phyloP scores from a whole-genome alignment of 2,113 vertebrate species.

The Stegostoma tigrinum region DNA sequence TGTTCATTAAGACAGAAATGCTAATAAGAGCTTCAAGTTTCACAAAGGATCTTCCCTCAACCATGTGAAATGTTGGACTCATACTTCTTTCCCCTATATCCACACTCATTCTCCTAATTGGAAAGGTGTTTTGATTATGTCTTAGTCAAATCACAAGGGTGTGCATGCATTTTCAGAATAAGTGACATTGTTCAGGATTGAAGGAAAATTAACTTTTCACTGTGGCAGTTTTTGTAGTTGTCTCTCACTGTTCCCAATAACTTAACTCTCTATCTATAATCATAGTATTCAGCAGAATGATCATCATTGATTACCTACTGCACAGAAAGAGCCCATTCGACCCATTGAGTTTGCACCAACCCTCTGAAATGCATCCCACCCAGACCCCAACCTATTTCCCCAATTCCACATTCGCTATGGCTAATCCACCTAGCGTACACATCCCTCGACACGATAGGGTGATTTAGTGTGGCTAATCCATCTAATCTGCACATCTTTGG shows the following conservation, averaged over 20 bases:
- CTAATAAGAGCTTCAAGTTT: not conserved
- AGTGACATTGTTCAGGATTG: not conserved
- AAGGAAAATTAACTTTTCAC: not conserved
- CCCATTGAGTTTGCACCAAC: too few relatives aligned
- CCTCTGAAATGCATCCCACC: too few relatives aligned
- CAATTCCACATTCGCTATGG: too few relatives aligned
- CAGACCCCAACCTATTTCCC: too few relatives aligned
- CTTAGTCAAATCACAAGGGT: not conserved
- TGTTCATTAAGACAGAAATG: not conserved
- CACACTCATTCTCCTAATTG: not conserved
- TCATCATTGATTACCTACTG: too few relatives aligned
- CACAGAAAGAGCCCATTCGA: too few relatives aligned
- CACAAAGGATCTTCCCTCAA: not conserved
- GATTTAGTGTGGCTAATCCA: too few relatives aligned
- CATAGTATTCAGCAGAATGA: not conserved
- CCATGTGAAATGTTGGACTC: not conserved
- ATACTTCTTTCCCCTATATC: not conserved
- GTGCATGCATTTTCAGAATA: not conserved
- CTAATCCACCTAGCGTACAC: too few relatives aligned
- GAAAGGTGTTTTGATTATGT: not conserved
- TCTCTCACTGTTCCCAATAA: not conserved
- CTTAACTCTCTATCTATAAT: not conserved
- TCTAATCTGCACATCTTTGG: too few relatives aligned
- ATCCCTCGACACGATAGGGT: too few relatives aligned
- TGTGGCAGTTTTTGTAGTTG: not conserved